Evolutionary conservation across 2,888 invertebrate genomes (phyloP).

Genomic region (Odontomyia ornata): DNA sequence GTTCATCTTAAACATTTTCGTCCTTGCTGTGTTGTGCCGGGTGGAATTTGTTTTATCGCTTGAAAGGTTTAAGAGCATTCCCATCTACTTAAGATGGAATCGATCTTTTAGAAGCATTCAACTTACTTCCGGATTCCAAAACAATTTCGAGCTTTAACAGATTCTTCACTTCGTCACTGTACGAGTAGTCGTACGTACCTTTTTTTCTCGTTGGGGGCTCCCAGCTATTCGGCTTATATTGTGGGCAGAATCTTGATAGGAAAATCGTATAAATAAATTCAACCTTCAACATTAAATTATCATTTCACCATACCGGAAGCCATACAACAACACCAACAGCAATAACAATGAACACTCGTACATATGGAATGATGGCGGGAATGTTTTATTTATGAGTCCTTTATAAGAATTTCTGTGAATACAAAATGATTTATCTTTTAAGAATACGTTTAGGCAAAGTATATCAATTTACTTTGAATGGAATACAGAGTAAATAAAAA

Average conservation of each 20-base stretch:
- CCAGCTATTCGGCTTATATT: conserved; percentile 18
- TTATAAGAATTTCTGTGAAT: conserved; percentile 24
- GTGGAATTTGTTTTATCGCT: conserved; percentile 43
- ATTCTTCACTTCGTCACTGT: background rate
- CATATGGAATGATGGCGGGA: background rate
- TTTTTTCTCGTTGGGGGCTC: background rate
- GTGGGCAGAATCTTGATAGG: background rate
- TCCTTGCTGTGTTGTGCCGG: background rate
- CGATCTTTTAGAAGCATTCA: conserved; percentile 43
- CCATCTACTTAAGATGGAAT: conserved; percentile 40
- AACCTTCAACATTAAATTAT: conserved; percentile 39
- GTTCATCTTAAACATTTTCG: background rate
- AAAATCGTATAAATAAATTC: conserved; percentile 40
- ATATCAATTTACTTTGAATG: background rate
- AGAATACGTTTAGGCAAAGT: conserved; percentile 13
- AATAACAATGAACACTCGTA: background rate
- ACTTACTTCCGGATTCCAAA: conserved; percentile 34
- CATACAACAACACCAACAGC: background rate
- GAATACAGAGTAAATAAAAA: background rate
- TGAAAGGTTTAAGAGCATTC: conserved; percentile 40
- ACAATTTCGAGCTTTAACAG: conserved; percentile 38
- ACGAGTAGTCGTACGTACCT: background rate
- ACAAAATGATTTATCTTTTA: conserved; percentile 35
- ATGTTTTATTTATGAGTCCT: background rate
- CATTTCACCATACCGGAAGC: conserved; percentile 12